Evolutionary conservation across 2,113 vertebrate species (phyloP), one percentile per base, ranked within the genome.

Genomic region (Xiphorhynchus elegans): DNA sequence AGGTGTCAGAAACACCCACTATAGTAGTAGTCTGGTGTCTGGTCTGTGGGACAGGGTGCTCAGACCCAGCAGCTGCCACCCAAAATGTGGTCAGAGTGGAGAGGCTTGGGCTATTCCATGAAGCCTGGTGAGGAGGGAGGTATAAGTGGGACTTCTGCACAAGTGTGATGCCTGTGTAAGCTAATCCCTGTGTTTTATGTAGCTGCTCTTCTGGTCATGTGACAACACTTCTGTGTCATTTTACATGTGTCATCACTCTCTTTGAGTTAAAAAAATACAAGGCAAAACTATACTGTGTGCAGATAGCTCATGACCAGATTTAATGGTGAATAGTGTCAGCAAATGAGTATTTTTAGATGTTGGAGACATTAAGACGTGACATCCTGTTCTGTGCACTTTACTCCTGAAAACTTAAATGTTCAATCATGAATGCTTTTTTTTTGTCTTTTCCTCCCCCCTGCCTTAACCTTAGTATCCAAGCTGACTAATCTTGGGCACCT

Each of bases 401-500:
- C 7, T 59, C 17, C n/a, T 66, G n/a, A 58, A 66, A 77, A 75
- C 16, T 29, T 44, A 35, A n/a, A 29, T 29, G 8, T 62, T 72
- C 23, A 8, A 2, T 74, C 11, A 7, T 42, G 8, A 52, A 37
- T 12, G 10, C 16, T 78, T 11, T 62, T 33, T 78, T 82, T 1
- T 67, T 17, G 89, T 47, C 28, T 26, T 10, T 52, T 20, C 7
- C 8, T 59, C 66, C 68, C 25, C 23, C 26, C 4, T 8, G 2
- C 28, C 62, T 59, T 50, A 58, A 67, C 16, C 6, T 78, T 96
- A 99, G 99, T 98, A 80, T 98, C 97, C 28, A 99, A 91, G 95
- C 90, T 99, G 62, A 97, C 96, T 87, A 97, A 98, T 47, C 96
- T 99, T 52, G 93, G 94, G 78, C 96, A 97, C 60, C 96, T 99